phyloP scores from a whole-genome alignment of 2,797 vertebrate species.

The Anabacerthia variegaticeps region DNA sequence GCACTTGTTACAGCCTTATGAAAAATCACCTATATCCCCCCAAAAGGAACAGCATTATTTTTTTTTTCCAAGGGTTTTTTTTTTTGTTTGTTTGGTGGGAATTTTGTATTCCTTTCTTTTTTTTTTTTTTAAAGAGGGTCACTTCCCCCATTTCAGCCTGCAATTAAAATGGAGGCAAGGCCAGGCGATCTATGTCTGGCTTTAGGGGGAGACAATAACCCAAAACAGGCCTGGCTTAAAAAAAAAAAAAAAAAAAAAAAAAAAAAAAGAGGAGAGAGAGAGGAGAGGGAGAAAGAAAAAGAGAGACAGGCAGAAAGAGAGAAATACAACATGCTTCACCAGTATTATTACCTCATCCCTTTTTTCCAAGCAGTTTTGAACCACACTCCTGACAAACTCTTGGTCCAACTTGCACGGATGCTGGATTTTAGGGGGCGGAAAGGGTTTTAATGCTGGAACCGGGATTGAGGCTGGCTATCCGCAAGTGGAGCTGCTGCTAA shows the following conservation, averaged over 20 bases:
- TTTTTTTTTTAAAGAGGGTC: constrained; percentile 32
- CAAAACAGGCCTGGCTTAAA: constrained; percentile 63
- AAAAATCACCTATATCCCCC: background rate
- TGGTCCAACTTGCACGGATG: constrained; percentile 72
- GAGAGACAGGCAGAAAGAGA: constrained; percentile 7
- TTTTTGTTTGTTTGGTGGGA: background rate
- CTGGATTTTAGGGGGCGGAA: constrained; percentile 50
- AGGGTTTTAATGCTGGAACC: constrained; percentile 49
- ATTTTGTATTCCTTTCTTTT: background rate
- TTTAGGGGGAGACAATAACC: constrained; percentile 82
- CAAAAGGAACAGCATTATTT: background rate
- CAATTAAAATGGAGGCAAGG: constrained; percentile 89
- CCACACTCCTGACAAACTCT: constrained; percentile 76
- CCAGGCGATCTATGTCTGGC: constrained; percentile 80
- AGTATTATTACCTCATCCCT: constrained; percentile 74
- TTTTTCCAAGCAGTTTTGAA: constrained; percentile 74
- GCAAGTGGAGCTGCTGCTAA: constrained; percentile 70
- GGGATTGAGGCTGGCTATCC: constrained; percentile 53
- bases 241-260: background rate
- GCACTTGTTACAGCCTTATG: constrained; percentile 53
- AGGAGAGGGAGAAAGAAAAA: background rate
- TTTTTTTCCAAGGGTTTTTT: background rate
- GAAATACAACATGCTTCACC: constrained; percentile 62
- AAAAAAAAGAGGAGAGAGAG: background rate
- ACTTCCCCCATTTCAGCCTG: constrained; percentile 60